Evolutionary conservation across 2,888 invertebrate species (phyloP).

Genomic region (Dolichopus griseipennis): DNA sequence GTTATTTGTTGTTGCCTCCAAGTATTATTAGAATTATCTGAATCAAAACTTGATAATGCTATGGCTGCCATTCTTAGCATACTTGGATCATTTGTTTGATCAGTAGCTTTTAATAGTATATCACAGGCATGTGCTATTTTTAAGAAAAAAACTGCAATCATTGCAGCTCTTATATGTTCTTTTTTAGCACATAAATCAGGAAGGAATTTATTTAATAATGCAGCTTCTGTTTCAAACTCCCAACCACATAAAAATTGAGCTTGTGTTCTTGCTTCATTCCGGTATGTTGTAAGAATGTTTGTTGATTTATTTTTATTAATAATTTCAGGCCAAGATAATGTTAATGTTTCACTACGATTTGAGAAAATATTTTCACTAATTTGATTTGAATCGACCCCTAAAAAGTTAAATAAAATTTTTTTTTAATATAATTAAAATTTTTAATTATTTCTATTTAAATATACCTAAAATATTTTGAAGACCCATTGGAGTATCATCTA

Average conservation of each 20-base stretch:
- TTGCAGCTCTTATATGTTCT: slow-evolving; percentile 74
- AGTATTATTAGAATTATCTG: slow-evolving; percentile 63
- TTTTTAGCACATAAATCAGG: slow-evolving; percentile 62
- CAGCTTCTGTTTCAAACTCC: slow-evolving; percentile 67
- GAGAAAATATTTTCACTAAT: neutral
- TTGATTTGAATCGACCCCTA: neutral
- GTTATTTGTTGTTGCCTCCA: slow-evolving; percentile 68
- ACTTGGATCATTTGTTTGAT: slow-evolving; percentile 36
- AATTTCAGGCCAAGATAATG: slow-evolving; percentile 40
- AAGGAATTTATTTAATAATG: slow-evolving; percentile 49
- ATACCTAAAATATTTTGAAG: slow-evolving; percentile 40
- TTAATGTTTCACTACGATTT: slow-evolving; percentile 31
- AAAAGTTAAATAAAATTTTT: neutral
- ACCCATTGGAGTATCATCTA: slow-evolving; percentile 57
- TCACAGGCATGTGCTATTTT: slow-evolving; percentile 76
- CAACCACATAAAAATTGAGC: slow-evolving; percentile 84
- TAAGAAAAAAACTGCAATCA: slow-evolving; percentile 84
- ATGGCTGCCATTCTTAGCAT: slow-evolving; percentile 54
- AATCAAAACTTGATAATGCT: slow-evolving; percentile 77
- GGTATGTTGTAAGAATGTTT: slow-evolving; percentile 29
- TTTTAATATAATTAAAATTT: slow-evolving; percentile 17
- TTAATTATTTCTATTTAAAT: slow-evolving; percentile 29
- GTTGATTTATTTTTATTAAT: slow-evolving; percentile 39
- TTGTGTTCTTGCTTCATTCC: slow-evolving; percentile 58
- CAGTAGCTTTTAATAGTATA: slow-evolving; percentile 67